phyloP scores from a whole-genome alignment of 2,888 invertebrate genomes.

The Caenorhabditis macrosperma region DNA sequence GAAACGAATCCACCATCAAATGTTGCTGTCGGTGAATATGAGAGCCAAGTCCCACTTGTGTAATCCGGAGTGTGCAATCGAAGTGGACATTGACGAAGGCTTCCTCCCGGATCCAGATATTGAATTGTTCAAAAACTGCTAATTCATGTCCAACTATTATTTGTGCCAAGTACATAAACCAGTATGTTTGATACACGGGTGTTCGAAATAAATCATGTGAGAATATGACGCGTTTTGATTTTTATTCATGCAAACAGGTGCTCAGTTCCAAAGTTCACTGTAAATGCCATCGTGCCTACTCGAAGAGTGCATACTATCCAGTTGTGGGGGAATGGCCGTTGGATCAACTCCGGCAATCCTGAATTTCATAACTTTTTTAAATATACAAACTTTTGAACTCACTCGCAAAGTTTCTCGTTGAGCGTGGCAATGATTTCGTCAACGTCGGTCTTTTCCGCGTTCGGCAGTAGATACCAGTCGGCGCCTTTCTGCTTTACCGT shows the following conservation, averaged over 20 bases:
- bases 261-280: slow-evolving; percentile 18
- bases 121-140: not conserved
- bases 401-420: slow-evolving; percentile 42
- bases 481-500: not conserved
- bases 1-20: slow-evolving; percentile 20
- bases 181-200: not conserved
- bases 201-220: not conserved
- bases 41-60: slow-evolving; percentile 53
- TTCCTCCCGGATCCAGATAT: slow-evolving; percentile 42
- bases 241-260: slow-evolving; percentile 44
- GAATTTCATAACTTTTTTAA: not conserved
- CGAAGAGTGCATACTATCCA: not conserved
- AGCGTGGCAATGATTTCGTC: slow-evolving; percentile 8
- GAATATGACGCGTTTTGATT: slow-evolving; percentile 8
- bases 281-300: slow-evolving; percentile 34
- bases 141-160: not conserved
- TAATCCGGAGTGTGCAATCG: slow-evolving; percentile 48
- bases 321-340: slow-evolving; percentile 18
- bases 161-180: no score
- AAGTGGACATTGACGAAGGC: slow-evolving; percentile 44
- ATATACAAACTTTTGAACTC: not conserved
- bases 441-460: slow-evolving; percentile 11
- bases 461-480: slow-evolving; percentile 27
- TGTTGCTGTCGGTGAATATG: slow-evolving; percentile 55
- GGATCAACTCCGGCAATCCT: slow-evolving; percentile 34